Evolutionary conservation across 2,888 invertebrate genomes (phyloP).

Genomic region (Branchellion lobata): DNA sequence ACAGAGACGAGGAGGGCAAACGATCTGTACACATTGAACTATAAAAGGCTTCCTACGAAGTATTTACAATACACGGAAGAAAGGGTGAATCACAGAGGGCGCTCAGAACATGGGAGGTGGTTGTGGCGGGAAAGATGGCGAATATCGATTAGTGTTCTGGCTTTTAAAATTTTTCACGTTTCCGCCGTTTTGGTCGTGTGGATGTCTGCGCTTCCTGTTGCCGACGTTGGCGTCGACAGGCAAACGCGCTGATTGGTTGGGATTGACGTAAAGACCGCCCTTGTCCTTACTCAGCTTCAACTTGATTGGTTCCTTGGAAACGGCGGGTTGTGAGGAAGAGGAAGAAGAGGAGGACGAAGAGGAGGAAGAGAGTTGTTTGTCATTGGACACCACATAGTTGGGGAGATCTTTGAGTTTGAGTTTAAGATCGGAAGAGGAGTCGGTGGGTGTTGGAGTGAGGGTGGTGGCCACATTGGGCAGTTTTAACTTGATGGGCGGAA

Average conservation of each 20-base stretch:
- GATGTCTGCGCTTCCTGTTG: neutral
- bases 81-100: too few relatives aligned
- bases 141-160: neutral
- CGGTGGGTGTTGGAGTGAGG: too few relatives aligned
- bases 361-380: neutral
- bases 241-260: conserved; percentile 1
- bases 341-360: neutral
- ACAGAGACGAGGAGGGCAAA: too few relatives aligned
- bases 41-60: too few relatives aligned
- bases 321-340: neutral
- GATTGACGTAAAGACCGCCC: neutral
- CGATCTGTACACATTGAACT: too few relatives aligned
- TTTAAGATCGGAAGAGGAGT: neutral
- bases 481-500: neutral
- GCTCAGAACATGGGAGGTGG: too few relatives aligned
- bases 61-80: too few relatives aligned
- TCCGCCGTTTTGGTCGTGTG: neutral
- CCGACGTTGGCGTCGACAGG: neutral
- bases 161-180: neutral
- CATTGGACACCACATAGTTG: conserved; percentile 1
- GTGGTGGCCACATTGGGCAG: neutral
- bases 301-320: conserved; percentile 1
- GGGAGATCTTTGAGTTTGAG: conserved; percentile 10
- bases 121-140: neutral
- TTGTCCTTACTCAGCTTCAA: conserved; percentile 6